Evolutionary conservation across 92 coral and sea anemone species (phyloP).

Genomic region (Bergia puertoricense): DNA sequence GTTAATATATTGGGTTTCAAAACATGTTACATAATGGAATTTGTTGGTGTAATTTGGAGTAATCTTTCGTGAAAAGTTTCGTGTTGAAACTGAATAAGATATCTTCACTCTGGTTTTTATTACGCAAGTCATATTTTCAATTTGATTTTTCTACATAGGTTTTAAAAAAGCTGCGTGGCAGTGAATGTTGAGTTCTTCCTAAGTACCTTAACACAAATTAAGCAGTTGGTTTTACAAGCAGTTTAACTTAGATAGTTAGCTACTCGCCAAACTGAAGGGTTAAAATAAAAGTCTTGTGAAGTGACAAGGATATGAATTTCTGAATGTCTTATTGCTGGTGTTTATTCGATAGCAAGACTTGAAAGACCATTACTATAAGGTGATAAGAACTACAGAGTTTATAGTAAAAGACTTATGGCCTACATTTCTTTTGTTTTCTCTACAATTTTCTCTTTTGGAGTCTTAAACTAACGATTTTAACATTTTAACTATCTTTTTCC

Average conservation of each 20-base stretch:
- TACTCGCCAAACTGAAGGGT: not conserved
- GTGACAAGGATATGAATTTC: not conserved
- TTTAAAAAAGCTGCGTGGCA: not conserved
- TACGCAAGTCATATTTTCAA: not conserved
- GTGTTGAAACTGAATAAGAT: not conserved
- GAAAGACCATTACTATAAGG: not conserved
- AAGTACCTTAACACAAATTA: not conserved
- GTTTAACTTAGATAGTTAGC: not conserved
- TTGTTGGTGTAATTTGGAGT: not conserved
- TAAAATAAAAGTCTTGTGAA: constrained; percentile 11
- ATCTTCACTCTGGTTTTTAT: not conserved
- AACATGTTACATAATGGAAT: not conserved
- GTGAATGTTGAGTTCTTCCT: not conserved
- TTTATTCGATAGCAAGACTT: not conserved
- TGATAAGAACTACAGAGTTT: not conserved
- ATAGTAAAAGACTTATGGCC: too few species aligned
- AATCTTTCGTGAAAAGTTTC: not conserved
- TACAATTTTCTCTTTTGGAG: not conserved
- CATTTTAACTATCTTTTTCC: not conserved
- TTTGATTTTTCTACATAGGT: not conserved
- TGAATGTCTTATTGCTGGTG: not conserved
- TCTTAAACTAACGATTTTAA: constrained; percentile 4
- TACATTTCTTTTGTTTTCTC: constrained; percentile 8
- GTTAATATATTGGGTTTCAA: not conserved
- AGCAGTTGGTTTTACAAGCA: not conserved